Evolutionary conservation across 1,140 invertebrate genomes (phyloP).

Genomic region (Conus ventricosus): DNA sequence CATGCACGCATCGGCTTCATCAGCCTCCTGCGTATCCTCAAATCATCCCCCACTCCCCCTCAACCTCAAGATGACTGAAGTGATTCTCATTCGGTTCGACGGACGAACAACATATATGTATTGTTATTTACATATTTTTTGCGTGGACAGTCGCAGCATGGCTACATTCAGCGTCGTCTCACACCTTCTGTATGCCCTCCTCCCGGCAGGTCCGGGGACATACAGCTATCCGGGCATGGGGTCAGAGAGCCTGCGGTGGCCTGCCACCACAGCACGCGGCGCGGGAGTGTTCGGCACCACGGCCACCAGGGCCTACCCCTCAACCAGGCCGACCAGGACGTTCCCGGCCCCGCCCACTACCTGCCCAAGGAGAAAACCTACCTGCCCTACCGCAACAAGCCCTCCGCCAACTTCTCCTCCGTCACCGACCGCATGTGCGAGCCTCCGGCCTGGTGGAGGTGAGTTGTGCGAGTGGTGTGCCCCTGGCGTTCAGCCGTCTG

Average conservation of each 20-base stretch:
- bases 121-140: no score
- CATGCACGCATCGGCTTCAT: no score
- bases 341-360: slow-evolving; percentile 68
- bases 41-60: no score
- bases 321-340: slow-evolving; percentile 56
- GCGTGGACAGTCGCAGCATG: no score
- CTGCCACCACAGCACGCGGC: slow-evolving; percentile 66
- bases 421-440: slow-evolving; percentile 58
- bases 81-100: no score
- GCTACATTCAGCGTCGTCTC: no score
- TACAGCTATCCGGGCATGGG: slow-evolving; percentile 72
- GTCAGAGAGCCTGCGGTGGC: slow-evolving; percentile 70
- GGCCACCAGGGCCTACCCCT: slow-evolving; percentile 55
- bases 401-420: slow-evolving; percentile 68
- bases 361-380: slow-evolving; percentile 59
- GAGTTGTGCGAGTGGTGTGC: neutral
- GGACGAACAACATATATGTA: no score
- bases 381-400: slow-evolving; percentile 51
- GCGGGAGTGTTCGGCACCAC: slow-evolving; percentile 69
- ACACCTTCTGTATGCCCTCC: no score
- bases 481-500: no score
- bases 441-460: neutral
- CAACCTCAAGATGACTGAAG: no score
- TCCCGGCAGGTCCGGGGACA: slow-evolving; percentile 67
- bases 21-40: no score